These are phyloP conservation scores for Axinella damicornis DNA, from an alignment of 37 sponge, comb jelly and placozoan species.

Conservation along the genomic window DNA sequence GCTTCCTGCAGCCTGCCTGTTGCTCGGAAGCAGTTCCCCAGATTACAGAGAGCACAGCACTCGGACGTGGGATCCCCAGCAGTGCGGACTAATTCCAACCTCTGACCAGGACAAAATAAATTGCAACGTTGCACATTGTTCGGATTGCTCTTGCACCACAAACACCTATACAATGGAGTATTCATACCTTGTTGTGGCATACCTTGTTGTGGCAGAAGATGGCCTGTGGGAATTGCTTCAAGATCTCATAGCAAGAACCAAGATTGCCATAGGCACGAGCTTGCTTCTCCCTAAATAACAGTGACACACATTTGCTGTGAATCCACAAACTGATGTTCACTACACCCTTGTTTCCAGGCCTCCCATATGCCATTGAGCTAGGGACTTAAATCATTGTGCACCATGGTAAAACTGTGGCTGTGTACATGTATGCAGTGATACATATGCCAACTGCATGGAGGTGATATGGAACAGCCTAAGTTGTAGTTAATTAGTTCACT, in stretches of 20 bases:
- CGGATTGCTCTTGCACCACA: background rate
- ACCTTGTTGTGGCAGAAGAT: constrained; percentile 74
- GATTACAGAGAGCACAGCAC: constrained; percentile 64
- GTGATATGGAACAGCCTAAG: too few relatives aligned
- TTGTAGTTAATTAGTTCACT: background rate
- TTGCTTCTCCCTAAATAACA: constrained; percentile 70
- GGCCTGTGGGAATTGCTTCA: constrained; percentile 65
- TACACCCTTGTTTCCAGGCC: too few relatives aligned
- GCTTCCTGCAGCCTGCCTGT: constrained; percentile 56
- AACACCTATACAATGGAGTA: background rate
- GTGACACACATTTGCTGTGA: too few relatives aligned
- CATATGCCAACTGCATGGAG: too few relatives aligned
- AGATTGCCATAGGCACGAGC: constrained; percentile 71
- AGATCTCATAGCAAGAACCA: constrained; percentile 73
- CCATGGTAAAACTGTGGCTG: too few relatives aligned
- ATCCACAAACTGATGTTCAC: too few relatives aligned
- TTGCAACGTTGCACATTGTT: too few relatives aligned
- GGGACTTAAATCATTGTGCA: too few relatives aligned
- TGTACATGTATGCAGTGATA: too few relatives aligned
- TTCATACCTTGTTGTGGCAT: too few relatives aligned
- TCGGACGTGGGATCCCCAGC: constrained; percentile 50
- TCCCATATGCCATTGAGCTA: too few relatives aligned
- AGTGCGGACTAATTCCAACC: constrained; percentile 55
- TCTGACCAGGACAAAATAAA: constrained; percentile 21
- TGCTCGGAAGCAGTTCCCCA: constrained; percentile 77